A percentile compares a stretch with the other conserved stretches of the same genome.
These are phyloP conservation scores for Diplosoma virens DNA, from an alignment of 23 tunicate species.

Conservation along the genomic window DNA sequence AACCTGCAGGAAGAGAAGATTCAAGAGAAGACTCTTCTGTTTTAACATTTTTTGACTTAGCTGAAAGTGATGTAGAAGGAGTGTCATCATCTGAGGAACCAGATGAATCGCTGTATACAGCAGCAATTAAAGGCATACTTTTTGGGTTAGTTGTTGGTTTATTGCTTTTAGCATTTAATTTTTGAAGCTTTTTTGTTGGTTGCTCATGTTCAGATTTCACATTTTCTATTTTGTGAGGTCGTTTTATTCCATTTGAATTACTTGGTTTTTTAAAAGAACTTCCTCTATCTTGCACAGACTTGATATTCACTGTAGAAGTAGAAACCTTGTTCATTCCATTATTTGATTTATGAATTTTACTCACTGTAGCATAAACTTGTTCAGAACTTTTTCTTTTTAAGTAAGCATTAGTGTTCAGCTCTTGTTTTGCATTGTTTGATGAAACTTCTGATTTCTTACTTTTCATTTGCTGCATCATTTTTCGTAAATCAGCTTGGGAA, in stretches of 20 bases:
- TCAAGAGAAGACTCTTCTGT: not conserved
- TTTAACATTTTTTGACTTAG: not conserved
- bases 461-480: slow-evolving; percentile 88
- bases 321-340: not conserved
- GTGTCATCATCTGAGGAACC: slow-evolving; percentile 22
- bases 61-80: not conserved
- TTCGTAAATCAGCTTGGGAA: slow-evolving; percentile 70
- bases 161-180: no score
- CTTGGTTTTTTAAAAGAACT: not conserved
- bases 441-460: slow-evolving; percentile 6
- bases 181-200: no score
- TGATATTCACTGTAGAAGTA: not conserved
- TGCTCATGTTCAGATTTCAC: no score
- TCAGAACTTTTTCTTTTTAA: not conserved
- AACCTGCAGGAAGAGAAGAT: slow-evolving; percentile 79
- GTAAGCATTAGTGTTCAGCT: not conserved
- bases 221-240: no score
- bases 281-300: not conserved
- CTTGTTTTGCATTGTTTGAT: not conserved
- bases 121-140: slow-evolving; percentile 10
- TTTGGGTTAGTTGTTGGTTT: not conserved
- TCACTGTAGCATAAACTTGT: not conserved
- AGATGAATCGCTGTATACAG: slow-evolving; percentile 26
- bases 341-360: not conserved
- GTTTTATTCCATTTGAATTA: no score